These are phyloP conservation scores for Hydrotaea cyrtoneurina DNA, from an alignment of 2,888 invertebrate genomes.

Conservation along the genomic window DNA sequence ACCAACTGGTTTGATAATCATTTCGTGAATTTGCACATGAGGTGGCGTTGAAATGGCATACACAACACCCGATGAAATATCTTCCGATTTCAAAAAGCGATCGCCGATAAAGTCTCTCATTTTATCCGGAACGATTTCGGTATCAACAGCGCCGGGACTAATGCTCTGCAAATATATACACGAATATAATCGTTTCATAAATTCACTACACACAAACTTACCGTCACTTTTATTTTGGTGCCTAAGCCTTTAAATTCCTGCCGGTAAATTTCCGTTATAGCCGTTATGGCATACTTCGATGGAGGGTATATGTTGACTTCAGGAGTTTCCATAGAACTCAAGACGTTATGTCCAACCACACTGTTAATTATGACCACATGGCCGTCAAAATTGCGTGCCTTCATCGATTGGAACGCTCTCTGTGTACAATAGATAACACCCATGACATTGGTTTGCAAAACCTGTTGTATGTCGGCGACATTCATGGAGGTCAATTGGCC, in stretches of 20 bases:
- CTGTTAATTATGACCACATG: slow-evolving; percentile 81
- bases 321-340: neutral
- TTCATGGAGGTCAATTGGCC: slow-evolving; percentile 53
- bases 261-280: slow-evolving; percentile 74
- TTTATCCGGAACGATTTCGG: slow-evolving; percentile 73
- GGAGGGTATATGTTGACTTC: slow-evolving; percentile 71
- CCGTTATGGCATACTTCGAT: slow-evolving; percentile 74
- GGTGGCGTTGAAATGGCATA: slow-evolving; percentile 63
- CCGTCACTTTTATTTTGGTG: slow-evolving; percentile 70
- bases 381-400: slow-evolving; percentile 74
- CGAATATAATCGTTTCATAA: neutral
- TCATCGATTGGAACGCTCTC: slow-evolving; percentile 81
- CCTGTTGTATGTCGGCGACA: slow-evolving; percentile 75
- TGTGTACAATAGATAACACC: slow-evolving; percentile 80
- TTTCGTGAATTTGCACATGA: slow-evolving; percentile 66
- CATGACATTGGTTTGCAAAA: slow-evolving; percentile 77
- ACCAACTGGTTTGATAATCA: slow-evolving; percentile 74
- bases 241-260: slow-evolving; percentile 73
- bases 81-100: slow-evolving; percentile 71
- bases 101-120: slow-evolving; percentile 32
- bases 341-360: slow-evolving; percentile 67
- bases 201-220: slow-evolving; percentile 46
- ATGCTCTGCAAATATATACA: slow-evolving; percentile 38
- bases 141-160: slow-evolving; percentile 73
- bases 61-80: slow-evolving; percentile 57